Evolutionary conservation across 2,113 vertebrate species (phyloP), one percentile per base, ranked within the genome.

Genomic region (Anas platyrhynchos): DNA sequence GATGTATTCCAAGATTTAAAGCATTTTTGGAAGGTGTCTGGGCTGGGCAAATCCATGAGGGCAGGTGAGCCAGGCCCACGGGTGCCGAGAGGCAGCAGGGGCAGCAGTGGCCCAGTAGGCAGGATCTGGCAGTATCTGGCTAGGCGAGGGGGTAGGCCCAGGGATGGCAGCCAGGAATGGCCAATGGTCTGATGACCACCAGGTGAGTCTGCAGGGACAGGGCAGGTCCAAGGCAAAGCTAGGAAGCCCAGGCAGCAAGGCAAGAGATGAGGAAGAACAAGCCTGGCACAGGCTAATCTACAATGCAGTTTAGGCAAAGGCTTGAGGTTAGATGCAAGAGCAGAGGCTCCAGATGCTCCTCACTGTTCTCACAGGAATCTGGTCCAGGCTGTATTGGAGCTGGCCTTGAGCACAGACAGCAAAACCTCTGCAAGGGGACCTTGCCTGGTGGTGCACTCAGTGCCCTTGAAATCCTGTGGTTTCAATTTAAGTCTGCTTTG

Each of bases 61-160:
- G 48, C 25, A 32, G 9, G 21, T 0, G 6, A 65, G 38, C 69
- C 0, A 1, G 46, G 31, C 36, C 34, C 11, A 2, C 0, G 10
- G 36, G 18, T 52, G 36, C 46, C 56, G 43, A 67, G 6, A 83
- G 54, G 55, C 56, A 72, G 23, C 34, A 27, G 80, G 29, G 16
- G 5, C 67, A 55, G 58, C 8, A 11, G 81, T 11, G 3, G 0
- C 36, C 0, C 4, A n/a, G 55, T 16, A 27, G 29, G 13, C 13
- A 3, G 5, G 44, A 71, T 6, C 29, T 4, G 2, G 67, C 55
- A 83, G 67, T 27, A 44, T 38, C 25, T 31, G 23, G 56, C 36
- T 56, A 62, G 36, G 31, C 1, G 4, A 54, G 46, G 23, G n/a
- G 36, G 5, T 22, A 41, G 22, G 44, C 43, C n/a, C 27, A 20